Evolutionary conservation across 2,888 invertebrate species (phyloP).

Genomic region (Lithophane ornitopus): DNA sequence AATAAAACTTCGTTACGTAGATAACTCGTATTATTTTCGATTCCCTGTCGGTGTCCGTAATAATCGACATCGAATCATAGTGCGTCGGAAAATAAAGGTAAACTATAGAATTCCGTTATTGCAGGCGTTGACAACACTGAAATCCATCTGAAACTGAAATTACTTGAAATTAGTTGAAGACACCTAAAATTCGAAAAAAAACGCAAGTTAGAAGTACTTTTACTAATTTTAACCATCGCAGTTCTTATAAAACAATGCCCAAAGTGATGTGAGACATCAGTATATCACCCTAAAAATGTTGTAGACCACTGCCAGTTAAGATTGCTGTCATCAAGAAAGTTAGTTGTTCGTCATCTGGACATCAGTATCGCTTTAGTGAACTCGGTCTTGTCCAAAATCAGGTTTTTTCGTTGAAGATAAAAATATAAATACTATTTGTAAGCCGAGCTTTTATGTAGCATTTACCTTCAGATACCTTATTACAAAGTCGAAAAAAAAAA

Average conservation of each 20-base stretch:
- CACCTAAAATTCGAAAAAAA: background rate
- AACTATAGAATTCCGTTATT: constrained; percentile 71
- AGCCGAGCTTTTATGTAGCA: background rate
- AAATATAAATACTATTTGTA: background rate
- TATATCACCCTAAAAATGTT: constrained; percentile 68
- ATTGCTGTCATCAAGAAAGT: constrained; percentile 81
- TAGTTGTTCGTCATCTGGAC: constrained; percentile 74
- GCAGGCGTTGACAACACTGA: constrained; percentile 73
- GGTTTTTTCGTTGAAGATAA: background rate
- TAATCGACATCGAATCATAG: constrained; percentile 78
- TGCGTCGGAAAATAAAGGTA: constrained; percentile 75
- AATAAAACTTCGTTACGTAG: constrained; percentile 54
- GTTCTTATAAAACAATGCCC: background rate
- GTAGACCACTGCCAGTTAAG: constrained; percentile 66
- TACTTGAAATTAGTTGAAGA: background rate
- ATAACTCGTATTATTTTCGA: constrained; percentile 73
- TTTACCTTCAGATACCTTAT: too few relatives aligned
- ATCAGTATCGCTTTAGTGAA: constrained; percentile 62
- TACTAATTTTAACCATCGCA: background rate
- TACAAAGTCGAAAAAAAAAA: too few relatives aligned
- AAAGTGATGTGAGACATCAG: background rate
- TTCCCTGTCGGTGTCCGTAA: constrained; percentile 75
- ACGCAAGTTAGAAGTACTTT: background rate
- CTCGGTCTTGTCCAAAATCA: constrained; percentile 42
- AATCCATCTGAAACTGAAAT: background rate